Percentiles rank a stretch among this genome's conserved stretches.
Conservation (phyloP, 2,797 vertebrate species). For the Bradypodion ventrale region DNA sequence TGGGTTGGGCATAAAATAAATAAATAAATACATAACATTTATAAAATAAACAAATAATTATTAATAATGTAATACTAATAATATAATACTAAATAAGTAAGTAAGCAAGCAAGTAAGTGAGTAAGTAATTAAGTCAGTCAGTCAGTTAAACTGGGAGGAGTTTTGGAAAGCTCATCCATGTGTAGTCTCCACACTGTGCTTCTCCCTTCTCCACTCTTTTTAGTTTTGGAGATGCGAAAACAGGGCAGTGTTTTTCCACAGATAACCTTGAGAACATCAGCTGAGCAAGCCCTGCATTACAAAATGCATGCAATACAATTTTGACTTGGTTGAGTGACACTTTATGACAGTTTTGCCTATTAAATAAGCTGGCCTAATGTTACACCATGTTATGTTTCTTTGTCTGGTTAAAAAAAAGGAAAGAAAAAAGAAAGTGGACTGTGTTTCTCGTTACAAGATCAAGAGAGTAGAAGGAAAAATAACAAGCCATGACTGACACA, state of each 20-base stretch:
- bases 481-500: slow-evolving; percentile 33
- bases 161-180: not conserved
- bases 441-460: slow-evolving; percentile 43
- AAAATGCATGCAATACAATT: slow-evolving; percentile 32
- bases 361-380: slow-evolving; percentile 27
- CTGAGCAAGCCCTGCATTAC: not conserved
- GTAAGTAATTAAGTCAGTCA: too few species aligned
- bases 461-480: slow-evolving; percentile 34
- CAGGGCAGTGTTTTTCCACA: slow-evolving; percentile 15
- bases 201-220: not conserved
- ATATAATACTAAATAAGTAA: too few species aligned
- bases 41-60: too few species aligned
- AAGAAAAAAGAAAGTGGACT: slow-evolving; percentile 12
- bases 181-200: accelerated
- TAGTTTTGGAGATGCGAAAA: not conserved
- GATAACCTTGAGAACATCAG: not conserved
- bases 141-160: not conserved
- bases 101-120: too few species aligned
- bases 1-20: too few species aligned
- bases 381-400: not conserved
- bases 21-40: too few species aligned
- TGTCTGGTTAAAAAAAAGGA: slow-evolving; percentile 13
- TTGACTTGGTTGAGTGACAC: slow-evolving; percentile 26
- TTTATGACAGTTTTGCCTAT: slow-evolving; percentile 24
- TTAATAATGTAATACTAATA: too few species aligned